Evolutionary conservation across 2,797 vertebrate genomes (phyloP).

Genomic region (Pelobates cultripes): DNA sequence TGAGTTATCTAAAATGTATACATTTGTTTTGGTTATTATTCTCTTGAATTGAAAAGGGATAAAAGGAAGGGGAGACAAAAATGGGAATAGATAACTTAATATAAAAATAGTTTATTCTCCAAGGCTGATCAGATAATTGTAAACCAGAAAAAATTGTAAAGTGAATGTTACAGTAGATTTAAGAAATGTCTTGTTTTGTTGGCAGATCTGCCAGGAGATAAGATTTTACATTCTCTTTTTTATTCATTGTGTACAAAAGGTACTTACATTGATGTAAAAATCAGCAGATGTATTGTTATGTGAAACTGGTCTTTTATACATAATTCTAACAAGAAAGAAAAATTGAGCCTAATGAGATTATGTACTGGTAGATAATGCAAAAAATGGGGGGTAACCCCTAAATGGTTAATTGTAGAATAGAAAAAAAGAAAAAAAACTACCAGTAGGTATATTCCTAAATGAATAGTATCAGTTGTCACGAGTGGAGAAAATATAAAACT

Average conservation of each 20-base stretch:
- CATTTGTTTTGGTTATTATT: too few species aligned
- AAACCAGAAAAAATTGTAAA: conserved; percentile 1
- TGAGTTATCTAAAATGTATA: too few species aligned
- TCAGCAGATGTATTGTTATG: neutral
- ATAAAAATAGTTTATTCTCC: neutral
- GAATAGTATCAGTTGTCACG: too few species aligned
- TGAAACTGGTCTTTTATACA: neutral
- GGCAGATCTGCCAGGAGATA: conserved; percentile 21
- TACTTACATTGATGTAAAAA: neutral
- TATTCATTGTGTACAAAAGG: conserved; percentile 11
- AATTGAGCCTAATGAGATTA: too few species aligned
- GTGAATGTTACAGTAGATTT: conserved; percentile 18
- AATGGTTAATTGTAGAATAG: too few species aligned
- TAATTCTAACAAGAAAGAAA: too few species aligned
- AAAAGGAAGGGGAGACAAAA: neutral
- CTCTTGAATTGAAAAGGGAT: too few species aligned
- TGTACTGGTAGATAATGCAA: too few species aligned
- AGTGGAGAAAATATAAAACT: too few species aligned
- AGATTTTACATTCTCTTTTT: conserved; percentile 25
- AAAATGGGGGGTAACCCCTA: too few species aligned
- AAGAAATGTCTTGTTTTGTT: conserved; percentile 2
- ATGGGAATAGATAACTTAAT: neutral
- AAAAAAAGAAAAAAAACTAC: too few species aligned
- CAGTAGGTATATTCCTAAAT: too few species aligned
- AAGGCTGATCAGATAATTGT: conserved; percentile 9